Base-by-base conservation (phyloP, 1,140 invertebrate species). In the Ylistrum balloti region DNA sequence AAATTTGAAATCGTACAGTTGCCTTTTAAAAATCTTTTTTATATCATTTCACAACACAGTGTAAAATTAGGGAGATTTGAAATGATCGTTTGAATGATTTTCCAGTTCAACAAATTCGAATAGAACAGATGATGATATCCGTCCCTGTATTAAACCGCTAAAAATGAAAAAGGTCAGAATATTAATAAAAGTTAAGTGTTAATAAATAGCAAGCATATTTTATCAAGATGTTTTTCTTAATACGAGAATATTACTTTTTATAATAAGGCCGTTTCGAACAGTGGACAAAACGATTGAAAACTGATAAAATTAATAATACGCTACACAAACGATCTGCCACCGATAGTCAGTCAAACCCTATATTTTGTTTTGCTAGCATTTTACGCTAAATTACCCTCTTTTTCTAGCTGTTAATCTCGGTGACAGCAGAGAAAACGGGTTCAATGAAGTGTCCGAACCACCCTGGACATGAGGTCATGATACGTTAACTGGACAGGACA, bases 231-330 rank as follows among this genome's bases (percentile, higher is more conserved):
- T 74, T 74, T 28, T 28, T 17, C 56, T 28, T 28, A 74, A 74
- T 28, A 28, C 56, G 22, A 74, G 56, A 28, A 74, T 74, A 74
- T 74, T 74, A 28, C 56, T 11, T 74, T 74, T 74, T 74, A 28
- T n/a, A 74, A 28, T 74, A 28, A 28, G 28, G 22, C n/a, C 56
- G 56, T 74, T n/a, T n/a, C 56, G n/a, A 74, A 74, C 28, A 74
- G 56, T 74, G 56, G 56, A 74, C 56, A 74, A 74, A 74, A 28
- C 56, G 56, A 74, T 74, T 74, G 56, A 74, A 74, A 74, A 74
- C 56, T 74, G 56, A 74, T 74, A 74, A 74, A 74, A 74, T 74
- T 74, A 74, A 74, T 74, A 74, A 74, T n/a, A 74, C n/a, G 56
- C 22, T 74, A 28, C 56, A 74, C 56, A 74, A 74, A 74, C n/a